Conservation (phyloP, 2,888 invertebrate genomes). For the Hydriomena furcata region DNA sequence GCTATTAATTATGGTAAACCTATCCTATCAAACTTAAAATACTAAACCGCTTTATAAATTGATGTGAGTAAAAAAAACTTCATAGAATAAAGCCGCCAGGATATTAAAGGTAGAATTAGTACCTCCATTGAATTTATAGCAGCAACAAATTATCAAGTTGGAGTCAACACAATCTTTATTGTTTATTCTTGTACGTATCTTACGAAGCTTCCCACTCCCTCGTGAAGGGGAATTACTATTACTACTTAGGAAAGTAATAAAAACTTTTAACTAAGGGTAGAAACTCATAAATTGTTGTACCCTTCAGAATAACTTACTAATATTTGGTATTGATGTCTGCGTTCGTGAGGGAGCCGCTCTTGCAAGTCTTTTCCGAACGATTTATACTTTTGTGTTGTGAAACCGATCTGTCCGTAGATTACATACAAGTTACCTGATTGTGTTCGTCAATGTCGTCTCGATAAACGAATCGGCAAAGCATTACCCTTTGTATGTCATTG, state of each 20-base stretch:
- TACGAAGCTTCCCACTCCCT: conserved; percentile 34
- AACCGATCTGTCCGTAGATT: conserved; percentile 7
- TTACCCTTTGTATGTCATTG: conserved; percentile 63
- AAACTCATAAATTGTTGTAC: conserved; percentile 44
- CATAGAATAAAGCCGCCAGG: conserved; percentile 42
- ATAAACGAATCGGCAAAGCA: conserved; percentile 62
- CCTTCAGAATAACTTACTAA: conserved; percentile 39
- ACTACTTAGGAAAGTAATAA: conserved; percentile 45
- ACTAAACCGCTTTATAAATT: conserved; percentile 45
- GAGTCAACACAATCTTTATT: conserved; percentile 42
- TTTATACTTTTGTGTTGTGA: conserved; percentile 11
- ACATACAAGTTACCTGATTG: conserved; percentile 35
- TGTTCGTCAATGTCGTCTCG: conserved; percentile 61
- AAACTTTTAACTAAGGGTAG: conserved; percentile 45
- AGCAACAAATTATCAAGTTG: conserved; percentile 48
- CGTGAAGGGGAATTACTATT: conserved; percentile 36
- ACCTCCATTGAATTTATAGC: conserved; percentile 49
- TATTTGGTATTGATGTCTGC: conserved; percentile 33
- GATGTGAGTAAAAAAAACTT: conserved; percentile 44
- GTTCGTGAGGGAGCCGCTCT: conserved; percentile 23
- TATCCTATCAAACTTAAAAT: conserved; percentile 46
- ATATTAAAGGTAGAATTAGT: conserved; percentile 49
- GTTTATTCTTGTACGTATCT: conserved; percentile 40
- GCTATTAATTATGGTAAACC: conserved; percentile 44
- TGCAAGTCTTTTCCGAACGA: conserved; percentile 13